These are phyloP conservation scores for Amazonetta brasiliensis DNA, from an alignment of 2,797 vertebrate genomes.

Conservation along the genomic window DNA sequence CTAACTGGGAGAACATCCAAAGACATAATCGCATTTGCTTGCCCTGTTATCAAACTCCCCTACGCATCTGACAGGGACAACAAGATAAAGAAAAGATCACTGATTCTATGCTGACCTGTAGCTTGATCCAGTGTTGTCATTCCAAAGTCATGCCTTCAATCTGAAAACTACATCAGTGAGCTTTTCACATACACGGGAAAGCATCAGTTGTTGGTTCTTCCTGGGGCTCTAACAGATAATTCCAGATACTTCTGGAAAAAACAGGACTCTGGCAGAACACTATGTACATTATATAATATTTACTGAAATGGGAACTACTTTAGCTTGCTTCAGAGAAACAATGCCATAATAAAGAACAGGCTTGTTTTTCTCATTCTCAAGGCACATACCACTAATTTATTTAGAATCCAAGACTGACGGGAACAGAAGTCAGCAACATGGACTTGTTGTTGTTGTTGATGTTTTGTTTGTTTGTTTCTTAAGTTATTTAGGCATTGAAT, in stretches of 20 bases:
- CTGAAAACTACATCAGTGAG: not conserved
- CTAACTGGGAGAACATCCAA: too few relatives aligned
- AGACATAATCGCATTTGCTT: too few relatives aligned
- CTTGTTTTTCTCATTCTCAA: not conserved
- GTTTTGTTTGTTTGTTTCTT: not conserved
- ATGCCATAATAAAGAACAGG: not conserved
- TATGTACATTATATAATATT: rapidly evolving
- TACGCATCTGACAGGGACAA: not conserved
- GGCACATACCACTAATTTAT: not conserved
- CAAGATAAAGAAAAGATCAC: not conserved
- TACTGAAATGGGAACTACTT: not conserved
- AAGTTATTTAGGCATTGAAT: not conserved
- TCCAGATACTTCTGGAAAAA: not conserved
- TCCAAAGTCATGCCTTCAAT: not conserved
- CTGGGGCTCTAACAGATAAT: not conserved
- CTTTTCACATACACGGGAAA: not conserved
- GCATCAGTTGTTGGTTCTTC: not conserved
- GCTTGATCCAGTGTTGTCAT: not conserved
- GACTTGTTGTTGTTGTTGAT: not conserved
- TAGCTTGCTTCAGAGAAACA: not conserved
- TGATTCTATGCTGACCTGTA: not conserved
- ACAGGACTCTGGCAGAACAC: not conserved
- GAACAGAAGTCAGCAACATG: not conserved
- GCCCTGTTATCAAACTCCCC: too few relatives aligned
- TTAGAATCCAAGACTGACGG: not conserved